Evolutionary conservation across 2,888 invertebrate genomes (phyloP), one percentile per base, ranked within the genome.

Genomic region (Sarcophaga variegata): DNA sequence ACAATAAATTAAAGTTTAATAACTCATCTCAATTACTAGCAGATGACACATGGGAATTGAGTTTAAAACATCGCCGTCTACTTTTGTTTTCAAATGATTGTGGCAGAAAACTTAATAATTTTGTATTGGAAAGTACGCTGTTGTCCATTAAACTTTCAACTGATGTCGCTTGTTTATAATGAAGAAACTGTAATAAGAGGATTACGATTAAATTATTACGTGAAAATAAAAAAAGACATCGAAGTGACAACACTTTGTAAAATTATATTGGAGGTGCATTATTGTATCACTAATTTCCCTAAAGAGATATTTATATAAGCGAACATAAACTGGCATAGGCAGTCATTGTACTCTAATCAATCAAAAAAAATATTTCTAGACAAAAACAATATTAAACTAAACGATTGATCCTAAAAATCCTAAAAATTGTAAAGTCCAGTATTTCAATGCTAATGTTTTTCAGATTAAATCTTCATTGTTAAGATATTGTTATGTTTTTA

Each of bases 251-350:
- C n/a, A 75, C n/a, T 64, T 49, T 49, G 27, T 64, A 75, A 75
- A 64, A 64, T 66, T 54, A 11, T 14, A 64, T 64, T 75, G 49
- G 27, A 14, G 64, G 64, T 66, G 20, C 64, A 64, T 71, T 71
- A 77, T 82, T 71, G 76, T 77, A 76, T 82, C 82, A 82, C 66
- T 76, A 76, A 75, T 82, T 82, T 71, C 66, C 66, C 77, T 82
- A 66, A 81, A 74, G 27, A 3, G n/a, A 37, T 75, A 81, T 20
- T 47, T 63, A 47, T 49, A 47, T 49, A 17, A 60, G 25, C 3
- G 1, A 25, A 37, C 27, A 14, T 27, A 70, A n/a, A 70, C 22
- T 49, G 49, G 3, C 4, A 69, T n/a, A 69, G 14, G 63, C n/a
- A 45, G n/a, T 17, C 62, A 64, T n/a, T n/a, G 64, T 62, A 71